These are phyloP conservation scores for Sinohyriopsis cumingii DNA, from an alignment of 2,888 invertebrate genomes.

Conservation along the genomic window DNA sequence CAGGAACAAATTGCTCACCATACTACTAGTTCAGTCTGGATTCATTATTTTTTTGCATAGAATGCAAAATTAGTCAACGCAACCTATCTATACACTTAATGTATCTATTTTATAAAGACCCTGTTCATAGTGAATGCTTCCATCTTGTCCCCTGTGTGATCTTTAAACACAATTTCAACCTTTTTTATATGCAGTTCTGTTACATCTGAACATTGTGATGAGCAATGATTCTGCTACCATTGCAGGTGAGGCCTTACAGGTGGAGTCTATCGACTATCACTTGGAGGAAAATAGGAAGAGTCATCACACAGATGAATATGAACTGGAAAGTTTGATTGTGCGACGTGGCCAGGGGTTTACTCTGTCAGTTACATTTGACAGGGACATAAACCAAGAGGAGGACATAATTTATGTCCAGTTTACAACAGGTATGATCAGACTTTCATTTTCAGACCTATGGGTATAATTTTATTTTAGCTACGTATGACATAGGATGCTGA, in stretches of 20 bases:
- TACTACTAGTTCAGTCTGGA: too few species aligned
- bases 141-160: neutral
- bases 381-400: constrained; percentile 41
- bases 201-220: too few species aligned
- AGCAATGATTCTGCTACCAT: neutral
- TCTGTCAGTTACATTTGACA: constrained; percentile 58
- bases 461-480: too few species aligned
- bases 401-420: constrained; percentile 56
- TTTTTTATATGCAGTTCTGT: too few species aligned
- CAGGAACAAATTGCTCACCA: too few species aligned
- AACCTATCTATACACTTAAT: too few species aligned
- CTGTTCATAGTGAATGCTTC: too few species aligned
- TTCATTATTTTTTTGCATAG: too few species aligned
- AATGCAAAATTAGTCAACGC: too few species aligned
- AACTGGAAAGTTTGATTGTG: constrained; percentile 57
- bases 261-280: constrained; percentile 40
- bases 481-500: too few species aligned
- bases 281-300: constrained; percentile 39
- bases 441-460: neutral
- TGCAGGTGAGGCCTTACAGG: constrained; percentile 37
- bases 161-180: neutral
- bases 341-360: constrained; percentile 61
- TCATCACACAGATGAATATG: constrained; percentile 62
- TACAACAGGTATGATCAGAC: constrained; percentile 40
- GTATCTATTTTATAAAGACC: too few species aligned